These are phyloP conservation scores for Suncus etruscus DNA, from an alignment of 2,113 vertebrate genomes.

Conservation along the genomic window DNA sequence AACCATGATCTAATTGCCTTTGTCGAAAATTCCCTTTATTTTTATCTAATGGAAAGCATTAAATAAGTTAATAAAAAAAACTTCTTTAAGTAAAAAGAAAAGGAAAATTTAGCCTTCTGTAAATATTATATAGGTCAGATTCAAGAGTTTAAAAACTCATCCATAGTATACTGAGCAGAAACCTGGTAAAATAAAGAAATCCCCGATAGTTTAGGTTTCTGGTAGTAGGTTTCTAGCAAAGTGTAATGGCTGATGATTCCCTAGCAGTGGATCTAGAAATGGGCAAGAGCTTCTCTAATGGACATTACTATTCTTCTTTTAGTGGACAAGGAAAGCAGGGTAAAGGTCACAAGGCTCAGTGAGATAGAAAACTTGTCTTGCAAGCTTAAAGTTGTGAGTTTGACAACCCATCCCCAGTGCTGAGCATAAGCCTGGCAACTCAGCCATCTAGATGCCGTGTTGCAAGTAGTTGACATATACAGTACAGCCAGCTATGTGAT, in stretches of 20 bases:
- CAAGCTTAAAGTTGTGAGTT: too few relatives aligned
- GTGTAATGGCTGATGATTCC: not conserved
- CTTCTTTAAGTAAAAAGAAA: not conserved
- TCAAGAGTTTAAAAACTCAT: slow-evolving; percentile 35
- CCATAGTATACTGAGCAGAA: not conserved
- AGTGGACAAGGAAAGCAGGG: not conserved
- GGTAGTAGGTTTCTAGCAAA: not conserved
- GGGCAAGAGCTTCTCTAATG: not conserved
- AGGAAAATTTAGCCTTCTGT: slow-evolving; percentile 31
- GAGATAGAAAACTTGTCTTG: too few relatives aligned
- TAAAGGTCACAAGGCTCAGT: not conserved
- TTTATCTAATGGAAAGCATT: not conserved
- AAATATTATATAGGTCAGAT: not conserved
- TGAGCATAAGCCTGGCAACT: too few relatives aligned
- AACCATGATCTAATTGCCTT: not conserved
- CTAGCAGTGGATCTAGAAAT: not conserved
- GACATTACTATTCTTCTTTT: not conserved
- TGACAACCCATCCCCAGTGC: too few relatives aligned
- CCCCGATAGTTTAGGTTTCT: not conserved
- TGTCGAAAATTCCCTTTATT: not conserved
- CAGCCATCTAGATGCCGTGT: too few relatives aligned
- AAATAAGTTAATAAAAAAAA: not conserved
- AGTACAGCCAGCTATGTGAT: too few relatives aligned
- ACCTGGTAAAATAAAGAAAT: not conserved
- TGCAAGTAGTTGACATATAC: too few relatives aligned